Evolutionary conservation across 2,113 vertebrate genomes (phyloP).

Genomic region (Pluvialis apricaria): DNA sequence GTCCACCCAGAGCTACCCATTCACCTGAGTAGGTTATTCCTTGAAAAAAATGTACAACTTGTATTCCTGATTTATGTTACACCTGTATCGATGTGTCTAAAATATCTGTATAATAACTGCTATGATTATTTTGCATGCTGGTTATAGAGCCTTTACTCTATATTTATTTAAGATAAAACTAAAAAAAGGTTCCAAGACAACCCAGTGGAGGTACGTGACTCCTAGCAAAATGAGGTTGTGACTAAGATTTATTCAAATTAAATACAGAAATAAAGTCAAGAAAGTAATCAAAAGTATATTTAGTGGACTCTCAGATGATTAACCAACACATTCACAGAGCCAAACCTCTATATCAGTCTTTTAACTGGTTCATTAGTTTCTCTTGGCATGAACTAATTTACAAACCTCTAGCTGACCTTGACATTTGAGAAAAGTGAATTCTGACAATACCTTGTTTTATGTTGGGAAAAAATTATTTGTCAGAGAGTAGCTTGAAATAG

Average conservation of each 20-base stretch:
- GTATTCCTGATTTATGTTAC: neutral
- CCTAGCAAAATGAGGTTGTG: neutral
- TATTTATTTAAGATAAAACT: neutral
- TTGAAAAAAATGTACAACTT: neutral
- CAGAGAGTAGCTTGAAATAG: neutral
- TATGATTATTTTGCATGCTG: neutral
- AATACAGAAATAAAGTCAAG: neutral
- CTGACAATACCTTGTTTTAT: neutral
- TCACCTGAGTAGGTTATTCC: neutral
- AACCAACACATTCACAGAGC: neutral
- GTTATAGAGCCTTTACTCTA: neutral
- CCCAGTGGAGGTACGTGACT: neutral
- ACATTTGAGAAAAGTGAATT: constrained; percentile 11
- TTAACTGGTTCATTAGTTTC: constrained; percentile 19
- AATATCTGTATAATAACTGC: neutral
- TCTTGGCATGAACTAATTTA: constrained; percentile 19
- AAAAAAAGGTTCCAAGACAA: neutral
- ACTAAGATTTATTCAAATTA: neutral
- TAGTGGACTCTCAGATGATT: neutral
- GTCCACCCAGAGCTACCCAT: neutral
- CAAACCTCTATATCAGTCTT: neutral
- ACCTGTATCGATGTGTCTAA: neutral
- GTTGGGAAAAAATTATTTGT: neutral
- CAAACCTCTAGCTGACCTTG: constrained; percentile 23
- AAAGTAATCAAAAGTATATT: neutral